phyloP scores from a whole-genome alignment of 2,113 vertebrate species.

The Oncorhynchus tshawytscha region DNA sequence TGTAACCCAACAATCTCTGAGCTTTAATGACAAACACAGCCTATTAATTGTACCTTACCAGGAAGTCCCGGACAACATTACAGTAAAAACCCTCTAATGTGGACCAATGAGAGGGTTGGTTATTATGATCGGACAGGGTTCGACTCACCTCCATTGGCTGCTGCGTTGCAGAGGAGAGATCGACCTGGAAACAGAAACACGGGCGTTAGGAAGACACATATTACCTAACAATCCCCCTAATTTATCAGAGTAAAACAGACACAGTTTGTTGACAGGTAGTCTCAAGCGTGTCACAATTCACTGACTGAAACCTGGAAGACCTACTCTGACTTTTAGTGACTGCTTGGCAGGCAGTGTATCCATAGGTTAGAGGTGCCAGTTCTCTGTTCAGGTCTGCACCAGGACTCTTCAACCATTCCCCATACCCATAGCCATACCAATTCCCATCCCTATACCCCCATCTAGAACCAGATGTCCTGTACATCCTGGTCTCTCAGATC shows the following conservation, averaged over 20 bases:
- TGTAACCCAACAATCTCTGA: neutral
- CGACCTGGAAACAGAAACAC: conserved; percentile 65
- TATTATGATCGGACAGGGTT: conserved; percentile 8
- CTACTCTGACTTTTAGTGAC: neutral
- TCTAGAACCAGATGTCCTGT: neutral
- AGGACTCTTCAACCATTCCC: no score
- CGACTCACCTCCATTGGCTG: conserved; percentile 71
- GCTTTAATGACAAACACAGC: neutral
- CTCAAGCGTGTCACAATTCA: neutral
- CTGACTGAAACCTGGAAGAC: neutral
- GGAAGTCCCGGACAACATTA: conserved; percentile 1
- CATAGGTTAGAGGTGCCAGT: neutral
- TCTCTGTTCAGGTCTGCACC: neutral
- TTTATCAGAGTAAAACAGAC: no score
- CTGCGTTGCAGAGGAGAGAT: conserved; percentile 63
- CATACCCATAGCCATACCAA: no score
- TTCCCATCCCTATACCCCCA: no score
- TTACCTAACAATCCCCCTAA: no score
- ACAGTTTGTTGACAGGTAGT: no score
- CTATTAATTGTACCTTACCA: neutral
- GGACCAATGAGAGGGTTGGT: neutral
- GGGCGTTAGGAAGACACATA: conserved; percentile 6
- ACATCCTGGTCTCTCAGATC: neutral
- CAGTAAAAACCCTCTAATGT: neutral
- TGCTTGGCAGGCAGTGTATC: neutral